Base-by-base conservation (phyloP, 1,140 invertebrate species). In the Eubasilissa regina region DNA sequence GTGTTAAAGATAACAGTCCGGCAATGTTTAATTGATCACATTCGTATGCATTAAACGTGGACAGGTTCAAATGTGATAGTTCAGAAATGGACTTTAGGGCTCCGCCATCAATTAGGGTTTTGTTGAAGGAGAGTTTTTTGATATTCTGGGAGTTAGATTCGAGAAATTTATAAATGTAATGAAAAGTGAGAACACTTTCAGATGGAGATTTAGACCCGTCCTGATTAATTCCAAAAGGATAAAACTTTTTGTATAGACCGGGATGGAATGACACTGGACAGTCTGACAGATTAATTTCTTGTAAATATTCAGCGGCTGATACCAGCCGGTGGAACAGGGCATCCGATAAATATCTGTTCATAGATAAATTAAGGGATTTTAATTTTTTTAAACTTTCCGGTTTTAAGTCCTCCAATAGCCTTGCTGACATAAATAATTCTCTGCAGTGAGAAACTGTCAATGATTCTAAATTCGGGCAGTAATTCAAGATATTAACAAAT, bases 281-380 rank as follows among this genome's bases (percentile, higher is more conserved):
- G 13, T 89, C 91, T 11, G 91, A 91, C 70, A 95, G 86, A 84
- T 91, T 90, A 0, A 95, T 84, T 25, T 90, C 86, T 78, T 92
- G 87, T 10, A 95, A 82, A 73, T 89, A 89, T 25, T 90, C 90
- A 82, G 92, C 90, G 10, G 92, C 87, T n/a, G 90, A 87, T 0
- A 92, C 87, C 83, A 95, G 89, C 81, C 93, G 90, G 83, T 92
- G 91, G 44, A 95, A 92, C 19, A 94, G 86, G 47, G 91, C 91
- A 89, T 95, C 94, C 0, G 93, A 93, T 0, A 95, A 85, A 84
- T 94, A 94, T 75, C 93, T 89, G 84, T 94, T 93, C 48, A 91
- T 90, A 11, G 90, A 89, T 75, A 95, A 84, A 78, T 90, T 92
- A 35, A 95, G 84, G 60, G 87, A 86, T 79, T 86, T 89, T 12